phyloP scores from a whole-genome alignment of 2,888 invertebrate species.

The Lacanobia oleracea region DNA sequence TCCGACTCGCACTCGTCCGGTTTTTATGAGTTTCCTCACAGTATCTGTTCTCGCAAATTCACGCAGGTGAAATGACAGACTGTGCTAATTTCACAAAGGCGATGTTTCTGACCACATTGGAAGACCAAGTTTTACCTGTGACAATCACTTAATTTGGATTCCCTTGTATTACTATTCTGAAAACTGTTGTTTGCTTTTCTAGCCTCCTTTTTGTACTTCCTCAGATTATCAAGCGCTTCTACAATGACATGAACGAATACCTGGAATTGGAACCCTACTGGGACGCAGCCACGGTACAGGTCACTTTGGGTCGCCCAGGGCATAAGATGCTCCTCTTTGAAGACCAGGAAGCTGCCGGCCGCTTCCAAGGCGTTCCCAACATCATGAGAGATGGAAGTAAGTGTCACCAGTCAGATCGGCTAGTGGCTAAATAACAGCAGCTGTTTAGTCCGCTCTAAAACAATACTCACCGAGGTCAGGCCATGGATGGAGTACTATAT shows the following conservation, averaged over 20 bases:
- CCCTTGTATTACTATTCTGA: neutral
- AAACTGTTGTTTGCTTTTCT: neutral
- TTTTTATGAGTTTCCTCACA: too few relatives aligned
- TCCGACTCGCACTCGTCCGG: too few relatives aligned
- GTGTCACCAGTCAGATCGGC: conserved; percentile 37
- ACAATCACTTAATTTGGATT: neutral
- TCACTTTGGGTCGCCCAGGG: conserved; percentile 71
- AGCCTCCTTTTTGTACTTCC: conserved; percentile 2
- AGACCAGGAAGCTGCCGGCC: conserved; percentile 81
- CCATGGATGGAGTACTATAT: too few relatives aligned
- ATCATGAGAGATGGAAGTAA: conserved; percentile 76
- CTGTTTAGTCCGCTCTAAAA: too few relatives aligned
- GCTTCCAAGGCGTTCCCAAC: conserved; percentile 80
- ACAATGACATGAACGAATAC: conserved; percentile 81
- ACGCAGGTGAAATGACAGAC: too few relatives aligned
- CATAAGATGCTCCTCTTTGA: conserved; percentile 81
- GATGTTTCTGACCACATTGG: neutral
- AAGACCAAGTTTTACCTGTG: neutral
- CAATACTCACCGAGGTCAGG: too few relatives aligned
- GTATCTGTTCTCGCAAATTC: too few relatives aligned
- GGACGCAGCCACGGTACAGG: conserved; percentile 78
- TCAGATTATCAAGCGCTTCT: conserved; percentile 76
- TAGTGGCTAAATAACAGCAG: too few relatives aligned
- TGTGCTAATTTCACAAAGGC: too few relatives aligned
- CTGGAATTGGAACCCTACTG: conserved; percentile 80